Evolutionary conservation across 2,113 vertebrate genomes (phyloP).

Genomic region (Acanthisitta chloris): DNA sequence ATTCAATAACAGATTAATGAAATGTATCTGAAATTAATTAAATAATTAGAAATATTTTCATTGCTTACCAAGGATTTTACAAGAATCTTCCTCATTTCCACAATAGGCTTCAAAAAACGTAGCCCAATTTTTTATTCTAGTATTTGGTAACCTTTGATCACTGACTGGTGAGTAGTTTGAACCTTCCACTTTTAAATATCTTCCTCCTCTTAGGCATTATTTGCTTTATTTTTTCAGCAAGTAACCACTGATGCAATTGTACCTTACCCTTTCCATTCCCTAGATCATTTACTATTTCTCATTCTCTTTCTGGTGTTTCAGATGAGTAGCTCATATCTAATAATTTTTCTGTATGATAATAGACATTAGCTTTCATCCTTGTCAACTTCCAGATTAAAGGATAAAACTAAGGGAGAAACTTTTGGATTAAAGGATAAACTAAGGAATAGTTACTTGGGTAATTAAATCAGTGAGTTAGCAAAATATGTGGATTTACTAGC

Average conservation of each 20-base stretch:
- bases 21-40: not conserved
- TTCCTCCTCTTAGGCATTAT: not conserved
- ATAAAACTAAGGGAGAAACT: not conserved
- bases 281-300: not conserved
- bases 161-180: not conserved
- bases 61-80: not conserved
- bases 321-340: not conserved
- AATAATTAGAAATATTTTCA: not conserved
- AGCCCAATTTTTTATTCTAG: not conserved
- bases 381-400: not conserved
- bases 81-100: not conserved
- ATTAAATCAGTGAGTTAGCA: not conserved
- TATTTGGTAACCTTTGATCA: not conserved
- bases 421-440: conserved; percentile 4
- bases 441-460: not conserved
- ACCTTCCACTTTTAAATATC: not conserved
- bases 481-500: not conserved
- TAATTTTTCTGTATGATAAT: not conserved
- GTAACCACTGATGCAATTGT: not conserved
- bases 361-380: not conserved
- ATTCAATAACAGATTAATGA: not conserved
- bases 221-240: not conserved
- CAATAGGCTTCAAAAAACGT: not conserved
- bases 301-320: not conserved
- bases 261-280: not conserved